Evolutionary conservation across 1,140 invertebrate species (phyloP), one percentile per base, ranked within the genome.

Genomic region (Penaeus japonicus): DNA sequence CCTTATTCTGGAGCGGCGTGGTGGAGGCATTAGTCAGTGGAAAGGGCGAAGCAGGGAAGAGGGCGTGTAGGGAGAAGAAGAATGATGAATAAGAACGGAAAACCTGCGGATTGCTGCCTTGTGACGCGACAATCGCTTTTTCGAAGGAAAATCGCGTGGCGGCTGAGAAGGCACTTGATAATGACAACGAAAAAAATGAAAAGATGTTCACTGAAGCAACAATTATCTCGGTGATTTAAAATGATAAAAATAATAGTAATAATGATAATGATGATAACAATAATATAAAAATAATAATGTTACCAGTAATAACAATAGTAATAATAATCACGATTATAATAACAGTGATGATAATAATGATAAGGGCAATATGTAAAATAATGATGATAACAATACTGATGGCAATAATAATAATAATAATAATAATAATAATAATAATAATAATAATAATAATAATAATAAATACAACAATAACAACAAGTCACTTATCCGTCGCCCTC

Each of bases 1-100:
- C 86, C 17, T 70, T 73, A 30, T 84, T 88, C 86, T 88, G 86
- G 5, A 35, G 39, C 30, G 39, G 55, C 53, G 22, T 30, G 24
- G 18, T 27, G 32, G 18, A 2, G 7, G 47, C 77, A 27, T 39
- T 20, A 24, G 17, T 2, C 24, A 24, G 18, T 24, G 59, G n/a
- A 7, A n/a, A 7, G n/a, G 15, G 30, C 5, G 39, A 12, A 39
- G 30, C 2, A 78, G 18, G 5, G 10, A 7, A 3, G 81, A 15
- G 24, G 2, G 17, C 55, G 20, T 57, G 27, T 2, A 53, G 12
- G 27, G 15, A 30, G 15, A 54, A 15, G 0, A 57, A 77, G 35
- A 77, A 77, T 7, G 35, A 0, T 15, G 1, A 77, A 77, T 18
- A 77, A 27, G 47, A 15, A 47, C 10, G 10, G 47, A 47, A 47